Evolutionary conservation across 2,888 invertebrate genomes (phyloP).

Genomic region (Ethmia dodecea): DNA sequence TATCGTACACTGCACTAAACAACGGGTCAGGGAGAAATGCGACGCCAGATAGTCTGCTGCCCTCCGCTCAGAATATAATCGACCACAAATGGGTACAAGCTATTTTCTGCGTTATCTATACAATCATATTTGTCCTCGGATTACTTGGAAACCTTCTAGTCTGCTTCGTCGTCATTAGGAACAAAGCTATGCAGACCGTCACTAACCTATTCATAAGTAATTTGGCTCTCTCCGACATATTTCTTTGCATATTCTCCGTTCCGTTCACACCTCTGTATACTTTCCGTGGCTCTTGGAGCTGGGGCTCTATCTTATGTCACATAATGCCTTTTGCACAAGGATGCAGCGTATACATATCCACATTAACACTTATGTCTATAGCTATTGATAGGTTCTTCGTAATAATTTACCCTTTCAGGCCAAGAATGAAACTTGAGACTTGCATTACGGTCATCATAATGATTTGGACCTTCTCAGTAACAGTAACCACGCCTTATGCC

Average conservation of each 20-base stretch:
- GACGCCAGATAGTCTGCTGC: constrained; percentile 31
- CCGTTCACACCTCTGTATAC: constrained; percentile 98
- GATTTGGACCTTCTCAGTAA: constrained; percentile 93
- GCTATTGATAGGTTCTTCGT: constrained; percentile 98
- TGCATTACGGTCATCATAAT: constrained; percentile 90
- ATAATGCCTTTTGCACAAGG: constrained; percentile 96
- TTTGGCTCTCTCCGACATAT: constrained; percentile 95
- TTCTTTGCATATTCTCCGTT: constrained; percentile 94
- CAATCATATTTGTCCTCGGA: constrained; percentile 91
- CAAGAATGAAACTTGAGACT: constrained; percentile 92
- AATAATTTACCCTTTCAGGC: constrained; percentile 96
- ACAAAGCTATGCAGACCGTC: constrained; percentile 97
- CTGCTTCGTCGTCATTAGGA: constrained; percentile 94
- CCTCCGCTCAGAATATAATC: constrained; percentile 73
- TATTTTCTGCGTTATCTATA: constrained; percentile 86
- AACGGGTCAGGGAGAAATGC: constrained; percentile 38
- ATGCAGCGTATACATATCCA: constrained; percentile 97
- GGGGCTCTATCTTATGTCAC: constrained; percentile 94
- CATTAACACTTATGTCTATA: constrained; percentile 96
- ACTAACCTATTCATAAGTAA: constrained; percentile 99
- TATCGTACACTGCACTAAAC: too few species aligned
- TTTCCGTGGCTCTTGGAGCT: constrained; percentile 94
- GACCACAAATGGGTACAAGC: constrained; percentile 83
- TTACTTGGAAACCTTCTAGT: constrained; percentile 94
- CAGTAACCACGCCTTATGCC: constrained; percentile 94